phyloP scores from a whole-genome alignment of 2,888 invertebrate species.

The Mythimna ferrago region DNA sequence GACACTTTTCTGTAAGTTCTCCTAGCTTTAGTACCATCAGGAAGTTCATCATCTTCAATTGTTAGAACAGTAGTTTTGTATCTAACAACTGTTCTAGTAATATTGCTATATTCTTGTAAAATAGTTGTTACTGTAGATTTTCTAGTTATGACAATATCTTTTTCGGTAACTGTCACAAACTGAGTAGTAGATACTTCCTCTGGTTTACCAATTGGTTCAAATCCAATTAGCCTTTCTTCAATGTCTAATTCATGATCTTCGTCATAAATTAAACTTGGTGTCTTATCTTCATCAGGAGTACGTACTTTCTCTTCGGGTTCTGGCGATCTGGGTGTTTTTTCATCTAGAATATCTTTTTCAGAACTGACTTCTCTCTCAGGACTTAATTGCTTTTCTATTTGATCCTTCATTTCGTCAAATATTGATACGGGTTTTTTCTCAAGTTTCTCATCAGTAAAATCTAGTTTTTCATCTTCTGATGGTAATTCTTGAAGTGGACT shows the following conservation, averaged over 20 bases:
- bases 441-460: neutral
- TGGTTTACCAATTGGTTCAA: slow-evolving; percentile 57
- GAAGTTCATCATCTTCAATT: slow-evolving; percentile 60
- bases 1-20: slow-evolving; percentile 55
- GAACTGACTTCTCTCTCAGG: slow-evolving; percentile 2
- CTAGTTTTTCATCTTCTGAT: neutral
- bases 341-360: slow-evolving; percentile 44
- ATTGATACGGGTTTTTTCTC: slow-evolving; percentile 31
- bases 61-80: slow-evolving; percentile 61
- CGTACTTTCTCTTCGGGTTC: neutral
- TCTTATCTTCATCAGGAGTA: slow-evolving; percentile 6
- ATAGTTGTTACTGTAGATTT: slow-evolving; percentile 48
- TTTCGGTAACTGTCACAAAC: slow-evolving; percentile 36
- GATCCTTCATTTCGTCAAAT: slow-evolving; percentile 43
- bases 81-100: slow-evolving; percentile 41
- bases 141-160: slow-evolving; percentile 38
- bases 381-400: slow-evolving; percentile 15
- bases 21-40: slow-evolving; percentile 49
- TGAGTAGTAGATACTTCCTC: slow-evolving; percentile 43
- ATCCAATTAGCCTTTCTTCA: slow-evolving; percentile 62
- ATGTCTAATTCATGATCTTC: slow-evolving; percentile 58
- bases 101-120: slow-evolving; percentile 61
- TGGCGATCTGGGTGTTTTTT: slow-evolving; percentile 12
- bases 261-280: slow-evolving; percentile 48
- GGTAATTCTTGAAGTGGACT: slow-evolving; percentile 9